Conservation (phyloP, 2,113 vertebrate species). For the Gambusia holbrooki region DNA sequence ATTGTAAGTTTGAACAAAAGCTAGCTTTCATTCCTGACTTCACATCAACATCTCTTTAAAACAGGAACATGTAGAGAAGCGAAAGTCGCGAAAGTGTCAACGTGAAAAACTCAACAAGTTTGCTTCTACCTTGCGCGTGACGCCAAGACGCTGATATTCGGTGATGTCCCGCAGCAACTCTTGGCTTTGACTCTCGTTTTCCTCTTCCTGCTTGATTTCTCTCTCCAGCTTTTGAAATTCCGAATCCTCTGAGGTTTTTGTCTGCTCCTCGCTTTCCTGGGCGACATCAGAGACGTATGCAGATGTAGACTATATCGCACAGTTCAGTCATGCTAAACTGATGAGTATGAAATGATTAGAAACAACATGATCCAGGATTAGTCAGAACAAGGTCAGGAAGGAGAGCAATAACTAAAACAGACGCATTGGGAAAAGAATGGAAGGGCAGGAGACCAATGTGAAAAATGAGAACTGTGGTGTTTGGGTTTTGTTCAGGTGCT, state of each 20-base stretch:
- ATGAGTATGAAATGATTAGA: slow-evolving; percentile 10
- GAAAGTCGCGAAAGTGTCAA: slow-evolving; percentile 3
- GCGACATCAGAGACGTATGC: slow-evolving; percentile 31
- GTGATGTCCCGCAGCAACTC: slow-evolving; percentile 88
- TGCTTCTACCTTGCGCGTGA: slow-evolving; percentile 86
- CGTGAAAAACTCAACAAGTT: background rate
- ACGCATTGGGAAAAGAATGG: background rate
- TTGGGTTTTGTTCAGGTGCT: background rate
- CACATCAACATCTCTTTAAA: background rate
- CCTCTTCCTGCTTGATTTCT: slow-evolving; percentile 89
- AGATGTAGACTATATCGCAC: background rate
- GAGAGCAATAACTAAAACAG: background rate
- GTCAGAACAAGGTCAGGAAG: slow-evolving; percentile 19
- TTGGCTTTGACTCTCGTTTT: slow-evolving; percentile 87
- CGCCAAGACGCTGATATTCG: slow-evolving; percentile 87
- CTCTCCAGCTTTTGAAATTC: slow-evolving; percentile 93
- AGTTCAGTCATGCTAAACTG: background rate
- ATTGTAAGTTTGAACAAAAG: background rate
- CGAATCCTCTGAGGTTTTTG: slow-evolving; percentile 89
- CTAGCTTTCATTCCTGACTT: background rate
- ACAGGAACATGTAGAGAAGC: background rate
- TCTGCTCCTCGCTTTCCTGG: slow-evolving; percentile 83
- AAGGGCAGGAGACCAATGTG: background rate
- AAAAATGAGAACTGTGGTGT: background rate
- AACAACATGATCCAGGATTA: slow-evolving; percentile 14